phyloP scores from a whole-genome alignment of 2,113 vertebrate genomes.

The Odontesthes bonariensis region DNA sequence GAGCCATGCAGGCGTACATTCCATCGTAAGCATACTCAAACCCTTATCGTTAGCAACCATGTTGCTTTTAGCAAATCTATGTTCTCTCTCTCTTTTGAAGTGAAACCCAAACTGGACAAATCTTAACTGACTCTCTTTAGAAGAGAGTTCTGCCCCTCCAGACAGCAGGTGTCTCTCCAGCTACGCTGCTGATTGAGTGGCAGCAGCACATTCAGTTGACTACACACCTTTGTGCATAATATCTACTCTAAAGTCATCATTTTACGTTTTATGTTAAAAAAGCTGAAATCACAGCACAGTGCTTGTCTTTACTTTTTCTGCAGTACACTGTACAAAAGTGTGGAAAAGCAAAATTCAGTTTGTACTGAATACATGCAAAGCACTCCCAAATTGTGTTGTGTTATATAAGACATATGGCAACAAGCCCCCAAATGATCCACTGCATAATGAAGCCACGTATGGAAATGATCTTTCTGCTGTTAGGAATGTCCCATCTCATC shows the following conservation, averaged over 20 bases:
- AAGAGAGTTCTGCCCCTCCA: too few species aligned
- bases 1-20: too few species aligned
- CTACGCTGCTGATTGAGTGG: neutral
- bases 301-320: too few species aligned
- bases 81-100: too few species aligned
- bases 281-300: neutral
- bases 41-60: too few species aligned
- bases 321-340: neutral
- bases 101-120: too few species aligned
- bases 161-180: neutral
- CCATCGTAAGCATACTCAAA: too few species aligned
- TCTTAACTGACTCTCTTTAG: too few species aligned
- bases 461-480: conserved; percentile 50
- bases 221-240: neutral
- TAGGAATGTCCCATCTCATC: conserved; percentile 35
- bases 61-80: too few species aligned
- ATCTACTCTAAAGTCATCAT: neutral
- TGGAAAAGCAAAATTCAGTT: neutral
- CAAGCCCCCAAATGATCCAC: conserved; percentile 14
- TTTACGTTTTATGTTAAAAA: neutral
- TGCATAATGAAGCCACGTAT: conserved; percentile 57
- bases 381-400: conserved; percentile 2
- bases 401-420: conserved; percentile 45
- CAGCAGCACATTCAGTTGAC: neutral
- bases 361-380: neutral